A percentile compares a stretch with the other conserved stretches of the same genome.
Evolutionary conservation across 1,140 invertebrate species (phyloP).

Genomic region (Musca domestica): DNA sequence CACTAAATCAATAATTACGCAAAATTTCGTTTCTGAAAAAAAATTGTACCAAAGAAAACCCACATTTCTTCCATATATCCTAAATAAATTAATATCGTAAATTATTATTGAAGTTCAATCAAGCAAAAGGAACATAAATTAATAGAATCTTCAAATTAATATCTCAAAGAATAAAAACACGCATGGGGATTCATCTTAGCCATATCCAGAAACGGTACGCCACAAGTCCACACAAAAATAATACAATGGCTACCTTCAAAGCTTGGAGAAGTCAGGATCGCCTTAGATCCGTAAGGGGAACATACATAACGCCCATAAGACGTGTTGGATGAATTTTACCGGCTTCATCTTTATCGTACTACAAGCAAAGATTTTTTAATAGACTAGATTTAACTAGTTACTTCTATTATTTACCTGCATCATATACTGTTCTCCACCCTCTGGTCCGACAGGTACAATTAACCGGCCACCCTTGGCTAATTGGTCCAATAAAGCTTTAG

Average conservation of each 20-base stretch:
- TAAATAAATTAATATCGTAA: no score
- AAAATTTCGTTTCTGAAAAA: no score
- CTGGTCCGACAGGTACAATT: constrained; percentile 87
- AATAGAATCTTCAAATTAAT: not conserved
- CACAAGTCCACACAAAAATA: constrained; percentile 20
- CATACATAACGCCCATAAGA: constrained; percentile 95
- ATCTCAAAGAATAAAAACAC: not conserved
- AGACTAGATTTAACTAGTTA: not conserved
- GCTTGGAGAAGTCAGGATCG: constrained; percentile 39
- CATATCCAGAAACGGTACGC: constrained; percentile 23
- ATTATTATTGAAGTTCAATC: not conserved
- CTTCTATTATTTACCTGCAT: constrained; percentile 59
- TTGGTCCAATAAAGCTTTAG: constrained; percentile 68
- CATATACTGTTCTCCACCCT: constrained; percentile 70
- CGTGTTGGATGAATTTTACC: constrained; percentile 75
- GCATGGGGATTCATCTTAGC: not conserved
- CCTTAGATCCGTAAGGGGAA: constrained; percentile 82
- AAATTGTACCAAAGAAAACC: no score
- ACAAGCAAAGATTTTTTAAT: constrained; percentile 35
- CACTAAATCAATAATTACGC: no score
- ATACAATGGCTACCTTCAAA: constrained; percentile 22
- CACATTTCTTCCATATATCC: no score
- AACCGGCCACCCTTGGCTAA: constrained; percentile 80
- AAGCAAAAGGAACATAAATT: not conserved
- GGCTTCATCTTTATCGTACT: constrained; percentile 84